Conservation (phyloP, 2,888 invertebrate species). For the Gymnosoma rotundatum region DNA sequence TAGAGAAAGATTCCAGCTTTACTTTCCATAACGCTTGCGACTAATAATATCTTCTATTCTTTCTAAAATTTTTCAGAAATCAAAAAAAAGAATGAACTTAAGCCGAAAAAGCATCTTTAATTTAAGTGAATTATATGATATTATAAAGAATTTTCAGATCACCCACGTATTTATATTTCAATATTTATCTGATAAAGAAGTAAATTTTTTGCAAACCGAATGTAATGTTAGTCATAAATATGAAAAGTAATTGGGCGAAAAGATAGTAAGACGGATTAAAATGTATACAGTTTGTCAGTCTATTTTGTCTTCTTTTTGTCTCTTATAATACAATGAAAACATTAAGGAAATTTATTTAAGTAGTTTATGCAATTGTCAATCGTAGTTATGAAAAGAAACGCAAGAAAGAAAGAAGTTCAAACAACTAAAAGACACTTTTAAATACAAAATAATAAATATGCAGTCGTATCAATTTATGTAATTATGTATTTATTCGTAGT, state of each 20-base stretch:
- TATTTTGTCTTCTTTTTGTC: constrained; percentile 33
- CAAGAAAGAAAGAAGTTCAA: constrained; percentile 33
- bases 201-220: too few species aligned
- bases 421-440: constrained; percentile 46
- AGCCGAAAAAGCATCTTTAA: too few species aligned
- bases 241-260: constrained; percentile 27
- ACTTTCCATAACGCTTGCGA: too few species aligned
- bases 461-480: background rate
- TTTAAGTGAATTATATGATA: too few species aligned
- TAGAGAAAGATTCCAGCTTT: too few species aligned
- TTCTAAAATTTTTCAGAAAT: too few species aligned
- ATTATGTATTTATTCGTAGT: background rate
- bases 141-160: too few species aligned
- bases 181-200: background rate
- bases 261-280: background rate
- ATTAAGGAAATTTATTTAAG: constrained; percentile 29
- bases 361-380: constrained; percentile 64
- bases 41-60: too few species aligned
- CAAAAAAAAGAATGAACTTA: too few species aligned
- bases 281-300: background rate
- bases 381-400: constrained; percentile 34
- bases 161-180: too few species aligned
- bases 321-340: constrained; percentile 34
- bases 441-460: background rate
- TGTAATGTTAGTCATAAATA: constrained; percentile 29